Evolutionary conservation across 1,140 invertebrate species (phyloP).

Genomic region (Catajapyx aquilonaris): DNA sequence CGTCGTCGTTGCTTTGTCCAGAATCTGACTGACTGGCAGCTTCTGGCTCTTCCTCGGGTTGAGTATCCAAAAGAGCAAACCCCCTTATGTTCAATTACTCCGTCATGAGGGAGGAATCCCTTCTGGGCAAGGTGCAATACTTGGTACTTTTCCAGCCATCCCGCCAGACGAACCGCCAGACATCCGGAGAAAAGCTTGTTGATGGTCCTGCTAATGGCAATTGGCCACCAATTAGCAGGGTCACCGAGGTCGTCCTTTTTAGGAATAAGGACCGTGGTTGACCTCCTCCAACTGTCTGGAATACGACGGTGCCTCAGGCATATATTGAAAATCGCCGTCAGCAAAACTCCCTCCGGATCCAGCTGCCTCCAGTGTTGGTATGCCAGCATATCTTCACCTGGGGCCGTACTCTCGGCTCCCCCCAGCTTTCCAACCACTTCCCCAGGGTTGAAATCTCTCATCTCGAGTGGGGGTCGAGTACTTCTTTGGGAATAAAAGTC

Average conservation of each 20-base stretch:
- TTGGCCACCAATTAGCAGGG: slow-evolving; percentile 5
- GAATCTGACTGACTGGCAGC: too few species aligned
- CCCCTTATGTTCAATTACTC: slow-evolving; percentile 11
- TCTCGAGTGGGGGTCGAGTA: too few species aligned
- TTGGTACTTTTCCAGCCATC: slow-evolving; percentile 1
- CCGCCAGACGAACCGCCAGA: slow-evolving; percentile 1
- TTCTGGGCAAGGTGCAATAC: slow-evolving; percentile 5
- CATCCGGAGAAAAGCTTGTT: slow-evolving; percentile 5
- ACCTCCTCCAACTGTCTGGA: slow-evolving; percentile 7
- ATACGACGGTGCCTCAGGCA: slow-evolving; percentile 2
- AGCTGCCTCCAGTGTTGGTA: slow-evolving; percentile 8
- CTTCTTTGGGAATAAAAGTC: too few species aligned
- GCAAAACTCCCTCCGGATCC: slow-evolving; percentile 4
- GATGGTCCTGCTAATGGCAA: slow-evolving; percentile 5
- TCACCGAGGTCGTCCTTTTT: slow-evolving; percentile 3
- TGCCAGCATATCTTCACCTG: slow-evolving; percentile 10
- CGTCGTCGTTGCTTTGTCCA: too few species aligned
- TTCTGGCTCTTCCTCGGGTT: too few species aligned
- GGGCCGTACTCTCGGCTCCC: slow-evolving; percentile 13
- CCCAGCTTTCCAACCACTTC: slow-evolving; percentile 4
- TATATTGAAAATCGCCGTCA: slow-evolving; percentile 8
- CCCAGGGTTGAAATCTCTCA: slow-evolving; percentile 5
- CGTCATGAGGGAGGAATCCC: slow-evolving; percentile 10
- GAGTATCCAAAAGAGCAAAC: too few species aligned
- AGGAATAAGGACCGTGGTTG: slow-evolving; percentile 8